Base-by-base conservation (phyloP, 2,888 invertebrate species). In the Caenorhabditis japonica region DNA sequence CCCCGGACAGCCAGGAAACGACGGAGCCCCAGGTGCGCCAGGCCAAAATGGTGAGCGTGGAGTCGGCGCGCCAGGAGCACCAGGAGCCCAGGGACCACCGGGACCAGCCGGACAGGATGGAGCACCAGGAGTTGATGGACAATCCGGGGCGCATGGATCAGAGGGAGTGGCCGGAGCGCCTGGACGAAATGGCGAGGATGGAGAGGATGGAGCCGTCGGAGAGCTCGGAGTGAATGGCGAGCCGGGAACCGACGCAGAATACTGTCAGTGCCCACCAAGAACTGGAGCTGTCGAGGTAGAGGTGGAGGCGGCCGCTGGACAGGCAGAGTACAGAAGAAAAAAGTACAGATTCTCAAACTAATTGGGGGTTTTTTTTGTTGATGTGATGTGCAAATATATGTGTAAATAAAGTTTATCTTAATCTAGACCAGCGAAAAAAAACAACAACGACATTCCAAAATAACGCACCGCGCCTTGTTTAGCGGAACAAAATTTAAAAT, bases 361-460 rank as follows among this genome's bases (percentile, higher is more conserved):
- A 25, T n/a, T n/a, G n/a, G n/a, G n/a, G n/a, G 38, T 62, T 43
- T 30, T 23, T 13, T 4, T 19, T 5, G 36, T 36, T 43, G 33
- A 23, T 41, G n/a, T 5, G 12, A 3, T 19, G 34, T 36, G n/a
- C n/a, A n/a, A n/a, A n/a, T 19, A 4, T 47, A 21, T 53, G 21
- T 69, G 53, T 60, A 60, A 60, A 69, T 69, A 60, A 60, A 60
- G 53, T n/a, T n/a, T n/a, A n/a, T n/a, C n/a, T n/a, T n/a, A n/a
- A n/a, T n/a, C n/a, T n/a, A n/a, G n/a, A n/a, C n/a, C n/a, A n/a
- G n/a, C n/a, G n/a, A n/a, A n/a, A n/a, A n/a, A n/a, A n/a, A n/a
- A n/a, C n/a, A n/a, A n/a, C n/a, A n/a, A n/a, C n/a, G n/a, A n/a
- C n/a, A n/a, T n/a, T n/a, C n/a, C n/a, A n/a, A n/a, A n/a, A n/a